A percentile compares a stretch with the other conserved stretches of the same genome.
These are phyloP conservation scores for Lacerta bilineata DNA, from an alignment of 2,797 vertebrate genomes.

Conservation along the genomic window DNA sequence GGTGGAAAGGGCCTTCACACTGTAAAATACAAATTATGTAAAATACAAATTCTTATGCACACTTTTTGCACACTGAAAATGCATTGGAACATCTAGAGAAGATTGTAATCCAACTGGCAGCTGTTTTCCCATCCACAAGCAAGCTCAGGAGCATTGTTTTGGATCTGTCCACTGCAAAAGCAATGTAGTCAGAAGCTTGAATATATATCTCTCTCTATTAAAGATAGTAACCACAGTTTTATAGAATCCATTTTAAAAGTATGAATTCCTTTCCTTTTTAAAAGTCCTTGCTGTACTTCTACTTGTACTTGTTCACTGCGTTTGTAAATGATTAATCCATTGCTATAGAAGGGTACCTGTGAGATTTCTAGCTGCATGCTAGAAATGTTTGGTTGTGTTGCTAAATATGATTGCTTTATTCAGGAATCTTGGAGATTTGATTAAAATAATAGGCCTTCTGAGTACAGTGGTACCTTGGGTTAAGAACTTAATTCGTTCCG, in stretches of 20 bases:
- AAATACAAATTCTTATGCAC: no score
- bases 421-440: background rate
- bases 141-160: no score
- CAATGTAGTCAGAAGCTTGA: background rate
- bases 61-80: no score
- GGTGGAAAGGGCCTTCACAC: no score
- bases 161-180: no score
- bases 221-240: background rate
- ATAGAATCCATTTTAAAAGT: background rate
- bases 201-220: background rate
- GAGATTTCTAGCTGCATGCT: background rate
- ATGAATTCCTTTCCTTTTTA: background rate
- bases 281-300: background rate
- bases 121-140: no score
- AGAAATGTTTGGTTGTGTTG: background rate
- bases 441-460: background rate
- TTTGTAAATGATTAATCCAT: background rate
- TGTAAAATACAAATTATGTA: no score
- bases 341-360: background rate
- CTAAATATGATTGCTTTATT: background rate
- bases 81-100: no score
- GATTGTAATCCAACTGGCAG: no score
- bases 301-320: background rate
- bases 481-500: no score
- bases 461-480: no score